These are phyloP conservation scores for Scrobipalpa costella DNA, from an alignment of 2,888 invertebrate species.

Conservation along the genomic window DNA sequence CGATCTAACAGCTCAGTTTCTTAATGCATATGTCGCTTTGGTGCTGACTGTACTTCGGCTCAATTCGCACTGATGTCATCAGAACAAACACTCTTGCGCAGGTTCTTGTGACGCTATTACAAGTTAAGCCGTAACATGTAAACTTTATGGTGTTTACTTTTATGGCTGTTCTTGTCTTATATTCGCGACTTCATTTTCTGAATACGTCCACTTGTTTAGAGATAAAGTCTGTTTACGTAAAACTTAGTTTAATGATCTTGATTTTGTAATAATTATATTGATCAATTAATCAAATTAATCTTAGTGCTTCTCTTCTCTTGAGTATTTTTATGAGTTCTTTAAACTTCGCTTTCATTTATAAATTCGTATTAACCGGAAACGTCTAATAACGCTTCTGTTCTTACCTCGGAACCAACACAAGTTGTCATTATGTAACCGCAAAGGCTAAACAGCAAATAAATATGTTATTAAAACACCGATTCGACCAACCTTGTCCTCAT, in stretches of 20 bases:
- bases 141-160: neutral
- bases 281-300: no score
- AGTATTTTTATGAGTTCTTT: no score
- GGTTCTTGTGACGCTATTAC: conserved; percentile 2
- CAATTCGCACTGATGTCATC: conserved; percentile 54
- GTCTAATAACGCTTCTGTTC: conserved; percentile 7
- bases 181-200: no score
- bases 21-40: no score
- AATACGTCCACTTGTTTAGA: no score
- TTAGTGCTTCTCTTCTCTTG: no score
- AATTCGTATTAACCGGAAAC: neutral
- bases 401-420: neutral
- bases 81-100: conserved; percentile 35
- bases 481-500: conserved; percentile 34
- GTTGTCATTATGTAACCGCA: conserved; percentile 21
- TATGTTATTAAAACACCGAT: conserved; percentile 40
- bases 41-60: conserved; percentile 31
- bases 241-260: no score
- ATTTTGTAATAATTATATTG: no score
- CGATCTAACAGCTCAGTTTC: no score
- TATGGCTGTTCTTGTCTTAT: no score
- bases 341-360: no score
- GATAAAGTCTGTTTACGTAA: no score
- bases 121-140: neutral
- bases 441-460: conserved; percentile 33